Conservation (phyloP, 2,797 vertebrate species). For the Mycteria americana region DNA sequence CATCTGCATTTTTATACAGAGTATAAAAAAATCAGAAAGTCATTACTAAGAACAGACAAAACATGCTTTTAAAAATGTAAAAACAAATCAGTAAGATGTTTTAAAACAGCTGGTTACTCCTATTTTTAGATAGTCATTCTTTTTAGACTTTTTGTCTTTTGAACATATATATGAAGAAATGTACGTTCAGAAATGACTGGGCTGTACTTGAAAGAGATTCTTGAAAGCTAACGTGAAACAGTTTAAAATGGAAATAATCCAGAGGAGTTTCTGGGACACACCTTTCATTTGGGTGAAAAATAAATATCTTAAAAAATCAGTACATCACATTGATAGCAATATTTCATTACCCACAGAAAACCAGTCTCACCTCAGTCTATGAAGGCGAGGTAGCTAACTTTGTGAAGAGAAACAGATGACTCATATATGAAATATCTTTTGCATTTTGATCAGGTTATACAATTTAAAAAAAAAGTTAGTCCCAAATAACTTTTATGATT, state of each 20-base stretch:
- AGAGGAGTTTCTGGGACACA: neutral
- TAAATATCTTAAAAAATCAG: neutral
- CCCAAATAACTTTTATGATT: rapidly evolving
- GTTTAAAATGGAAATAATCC: neutral
- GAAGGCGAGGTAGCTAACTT: neutral
- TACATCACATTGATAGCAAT: neutral
- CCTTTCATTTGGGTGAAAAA: neutral
- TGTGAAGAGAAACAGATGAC: neutral
- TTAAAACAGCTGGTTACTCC: neutral
- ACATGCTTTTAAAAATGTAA: neutral
- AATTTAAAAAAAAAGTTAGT: neutral
- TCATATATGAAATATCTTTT: neutral
- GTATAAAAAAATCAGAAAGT: neutral
- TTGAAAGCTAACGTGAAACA: neutral
- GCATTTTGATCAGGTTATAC: neutral
- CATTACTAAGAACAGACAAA: neutral
- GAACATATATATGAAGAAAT: neutral
- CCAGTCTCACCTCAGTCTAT: neutral
- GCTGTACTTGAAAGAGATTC: neutral
- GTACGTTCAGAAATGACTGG: neutral
- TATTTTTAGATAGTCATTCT: neutral
- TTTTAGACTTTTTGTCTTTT: neutral
- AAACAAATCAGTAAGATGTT: neutral
- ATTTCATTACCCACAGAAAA: neutral
- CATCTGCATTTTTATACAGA: neutral